phyloP scores from a whole-genome alignment of 2,888 invertebrate species.

The Antheraea yamamai region DNA sequence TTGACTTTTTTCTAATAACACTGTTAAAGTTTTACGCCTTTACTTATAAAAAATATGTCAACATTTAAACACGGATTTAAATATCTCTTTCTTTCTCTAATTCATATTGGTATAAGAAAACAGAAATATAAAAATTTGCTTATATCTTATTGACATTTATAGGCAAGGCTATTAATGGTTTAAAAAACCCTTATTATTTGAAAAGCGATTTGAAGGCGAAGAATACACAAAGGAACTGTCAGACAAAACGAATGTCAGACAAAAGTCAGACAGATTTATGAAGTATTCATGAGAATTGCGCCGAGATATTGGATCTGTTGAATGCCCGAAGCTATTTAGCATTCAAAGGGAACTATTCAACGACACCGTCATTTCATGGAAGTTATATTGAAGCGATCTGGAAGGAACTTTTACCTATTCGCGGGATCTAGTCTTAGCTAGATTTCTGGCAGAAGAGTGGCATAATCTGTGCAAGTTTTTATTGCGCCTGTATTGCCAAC shows the following conservation, averaged over 20 bases:
- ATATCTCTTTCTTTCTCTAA: no score
- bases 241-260: not conserved
- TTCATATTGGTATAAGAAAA: no score
- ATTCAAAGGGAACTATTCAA: slow-evolving; percentile 7
- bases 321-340: slow-evolving; percentile 9
- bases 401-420: not conserved
- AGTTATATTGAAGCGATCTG: not conserved
- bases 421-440: not conserved
- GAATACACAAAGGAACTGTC: not conserved
- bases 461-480: no score
- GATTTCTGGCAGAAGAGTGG: not conserved
- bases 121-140: no score
- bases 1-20: no score
- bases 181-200: not conserved
- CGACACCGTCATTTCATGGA: not conserved
- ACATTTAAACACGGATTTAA: no score
- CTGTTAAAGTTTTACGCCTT: no score
- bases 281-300: slow-evolving; percentile 11
- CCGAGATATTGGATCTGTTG: slow-evolving; percentile 12
- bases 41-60: no score
- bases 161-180: no score
- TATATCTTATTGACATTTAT: no score
- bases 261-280: slow-evolving; percentile 14
- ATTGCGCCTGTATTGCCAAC: no score
- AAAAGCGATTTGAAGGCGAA: not conserved